Evolutionary conservation across 2,888 invertebrate species (phyloP), one percentile per base, ranked within the genome.

Genomic region (Rhagium mordax): DNA sequence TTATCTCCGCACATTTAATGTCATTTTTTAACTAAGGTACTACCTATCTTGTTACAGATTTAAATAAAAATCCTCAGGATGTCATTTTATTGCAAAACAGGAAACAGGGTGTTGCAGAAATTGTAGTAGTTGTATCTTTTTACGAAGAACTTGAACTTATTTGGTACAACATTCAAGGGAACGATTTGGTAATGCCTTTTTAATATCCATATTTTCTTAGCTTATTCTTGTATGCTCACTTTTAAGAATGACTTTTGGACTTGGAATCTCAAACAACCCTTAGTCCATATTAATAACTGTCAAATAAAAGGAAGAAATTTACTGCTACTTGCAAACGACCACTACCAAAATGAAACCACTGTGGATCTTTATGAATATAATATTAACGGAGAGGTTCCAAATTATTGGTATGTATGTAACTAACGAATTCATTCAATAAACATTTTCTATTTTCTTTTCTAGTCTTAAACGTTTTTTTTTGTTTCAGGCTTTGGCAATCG

Each of bases 361-460:
- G 80, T 85, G 3, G 84, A 87, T 75, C 73, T 89, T 48, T 89
- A 87, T 68, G 83, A 85, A 21, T 86, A 88, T 71, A 75, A 67
- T 24, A 75, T 86, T 55, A 76, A 82, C 55, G 72, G 61, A 24
- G 67, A 78, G 7, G 74, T n/a, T 15, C 77, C 73, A 3, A 70
- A 84, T 67, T 84, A 83, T 33, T 86, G 87, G 88, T 88, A 83
- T 82, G 73, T 41, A 41, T n/a, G n/a, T n/a, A n/a, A n/a, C n/a
- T n/a, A n/a, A n/a, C n/a, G n/a, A 21, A 61, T 55, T 55, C 48
- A 47, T 67, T 15, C 3, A 6, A n/a, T 21, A 21, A 13, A 55
- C 10, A 13, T 5, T 21, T 53, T 53, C 18, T 20, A 1, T 20
- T 53, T 53, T 53, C 20, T 21, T 13, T 2, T 10, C 20, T 53